phyloP scores from a whole-genome alignment of 2,888 invertebrate genomes.

The Eumerus sabulonum region DNA sequence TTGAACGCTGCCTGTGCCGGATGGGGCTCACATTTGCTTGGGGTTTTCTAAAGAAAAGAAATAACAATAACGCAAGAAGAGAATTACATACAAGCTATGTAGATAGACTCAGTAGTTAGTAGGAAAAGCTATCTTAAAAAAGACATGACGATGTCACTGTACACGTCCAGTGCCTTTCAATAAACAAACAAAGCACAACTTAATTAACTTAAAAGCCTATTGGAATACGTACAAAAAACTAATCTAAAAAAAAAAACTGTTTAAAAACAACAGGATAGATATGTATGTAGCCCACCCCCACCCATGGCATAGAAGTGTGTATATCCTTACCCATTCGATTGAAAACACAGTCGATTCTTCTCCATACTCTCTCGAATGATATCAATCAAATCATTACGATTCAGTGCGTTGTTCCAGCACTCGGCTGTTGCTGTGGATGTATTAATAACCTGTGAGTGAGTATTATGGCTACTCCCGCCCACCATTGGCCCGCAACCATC shows the following conservation, averaged over 20 bases:
- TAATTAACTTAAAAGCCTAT: too few relatives aligned
- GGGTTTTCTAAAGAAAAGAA: conserved; percentile 80
- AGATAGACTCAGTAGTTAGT: too few relatives aligned
- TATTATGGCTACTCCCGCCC: conserved; percentile 70
- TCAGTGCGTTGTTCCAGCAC: conserved; percentile 85
- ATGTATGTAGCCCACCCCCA: conserved; percentile 76
- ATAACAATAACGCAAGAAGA: conserved; percentile 2
- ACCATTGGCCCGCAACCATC: conserved; percentile 72
- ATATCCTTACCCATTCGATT: conserved; percentile 85
- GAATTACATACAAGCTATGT: not conserved
- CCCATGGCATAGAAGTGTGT: conserved; percentile 79
- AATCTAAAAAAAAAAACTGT: not conserved
- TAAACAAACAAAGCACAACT: too few relatives aligned
- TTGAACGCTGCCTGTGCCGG: conserved; percentile 78
- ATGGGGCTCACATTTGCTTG: conserved; percentile 80
- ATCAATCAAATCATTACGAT: conserved; percentile 90
- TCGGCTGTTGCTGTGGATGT: conserved; percentile 75
- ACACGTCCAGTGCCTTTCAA: too few relatives aligned
- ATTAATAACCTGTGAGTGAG: conserved; percentile 64
- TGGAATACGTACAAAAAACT: not conserved
- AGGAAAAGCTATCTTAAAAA: too few relatives aligned
- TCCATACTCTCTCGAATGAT: conserved; percentile 95
- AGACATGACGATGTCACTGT: too few relatives aligned
- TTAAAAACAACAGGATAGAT: conserved; percentile 40
- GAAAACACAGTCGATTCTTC: conserved; percentile 92